Percentiles rank a stretch among this genome's conserved stretches.
phyloP scores from a whole-genome alignment of 2,113 vertebrate species.

The chimpanzee (Pan troglodytes) region DNA sequence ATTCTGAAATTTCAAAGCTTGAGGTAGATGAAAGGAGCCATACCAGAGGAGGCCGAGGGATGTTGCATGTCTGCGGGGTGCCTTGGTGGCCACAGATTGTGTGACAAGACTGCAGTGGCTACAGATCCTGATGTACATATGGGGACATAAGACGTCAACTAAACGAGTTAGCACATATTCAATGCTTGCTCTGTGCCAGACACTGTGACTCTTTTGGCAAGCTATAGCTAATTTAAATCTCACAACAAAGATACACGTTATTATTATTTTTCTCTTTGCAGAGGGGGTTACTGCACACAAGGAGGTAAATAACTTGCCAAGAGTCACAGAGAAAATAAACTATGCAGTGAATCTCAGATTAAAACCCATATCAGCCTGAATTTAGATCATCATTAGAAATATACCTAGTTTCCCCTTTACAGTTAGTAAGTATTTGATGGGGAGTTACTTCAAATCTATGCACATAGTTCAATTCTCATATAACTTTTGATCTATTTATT shows the following conservation, averaged over 20 bases:
- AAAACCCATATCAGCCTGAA: background rate
- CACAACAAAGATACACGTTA: background rate
- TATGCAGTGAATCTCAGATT: background rate
- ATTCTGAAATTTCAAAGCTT: background rate
- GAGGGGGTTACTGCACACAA: background rate
- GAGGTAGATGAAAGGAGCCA: background rate
- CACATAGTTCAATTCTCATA: background rate
- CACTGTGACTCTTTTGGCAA: background rate
- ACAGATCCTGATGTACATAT: background rate
- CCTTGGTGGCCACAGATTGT: background rate
- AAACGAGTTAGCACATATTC: background rate
- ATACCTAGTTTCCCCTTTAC: background rate
- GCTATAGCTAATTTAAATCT: background rate
- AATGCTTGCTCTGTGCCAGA: background rate
- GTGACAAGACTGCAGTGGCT: background rate
- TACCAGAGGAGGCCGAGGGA: background rate
- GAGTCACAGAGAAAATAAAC: background rate
- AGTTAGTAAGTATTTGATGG: background rate
- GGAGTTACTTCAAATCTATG: background rate
- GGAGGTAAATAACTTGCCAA: background rate
- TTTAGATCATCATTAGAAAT: background rate
- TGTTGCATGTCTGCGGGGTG: fast-evolving
- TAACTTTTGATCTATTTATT: background rate
- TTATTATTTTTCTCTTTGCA: background rate
- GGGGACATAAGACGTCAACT: background rate